Percentiles rank a stretch among this genome's conserved stretches.
These are phyloP conservation scores for Oreochromis grahami DNA, from an alignment of 2,797 vertebrate genomes.

Conservation along the genomic window DNA sequence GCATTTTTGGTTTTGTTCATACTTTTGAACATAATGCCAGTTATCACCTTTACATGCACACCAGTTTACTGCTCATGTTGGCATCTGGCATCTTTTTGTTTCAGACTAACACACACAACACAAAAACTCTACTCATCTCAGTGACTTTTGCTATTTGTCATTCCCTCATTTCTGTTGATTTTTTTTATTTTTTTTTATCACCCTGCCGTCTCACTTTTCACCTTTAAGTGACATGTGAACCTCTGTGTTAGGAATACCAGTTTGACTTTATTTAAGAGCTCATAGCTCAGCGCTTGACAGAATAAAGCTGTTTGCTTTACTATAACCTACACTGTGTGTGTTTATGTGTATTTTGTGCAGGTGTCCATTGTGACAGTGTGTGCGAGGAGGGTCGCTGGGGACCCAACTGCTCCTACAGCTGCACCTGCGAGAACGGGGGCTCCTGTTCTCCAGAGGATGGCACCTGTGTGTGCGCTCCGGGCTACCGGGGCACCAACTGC, in stretches of 20 bases:
- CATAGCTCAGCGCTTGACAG: background rate
- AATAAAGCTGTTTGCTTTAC: background rate
- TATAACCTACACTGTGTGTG: background rate
- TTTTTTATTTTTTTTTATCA: background rate
- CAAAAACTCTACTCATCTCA: background rate
- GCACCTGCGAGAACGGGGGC: conserved; percentile 90
- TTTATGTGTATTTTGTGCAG: conserved; percentile 61
- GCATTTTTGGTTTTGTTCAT: background rate
- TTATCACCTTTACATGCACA: background rate
- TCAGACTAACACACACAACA: background rate
- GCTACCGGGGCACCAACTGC: conserved; percentile 89
- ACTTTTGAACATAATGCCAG: accelerated
- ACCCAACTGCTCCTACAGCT: conserved; percentile 91
- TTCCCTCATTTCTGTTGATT: background rate
- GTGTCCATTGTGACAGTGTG: conserved; percentile 87
- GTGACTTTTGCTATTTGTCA: too few species aligned
- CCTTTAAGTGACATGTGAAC: background rate
- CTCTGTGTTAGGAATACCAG: background rate
- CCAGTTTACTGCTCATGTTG: background rate
- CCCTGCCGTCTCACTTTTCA: background rate
- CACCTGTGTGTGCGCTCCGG: conserved; percentile 87
- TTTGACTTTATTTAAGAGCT: background rate
- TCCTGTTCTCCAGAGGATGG: conserved; percentile 94
- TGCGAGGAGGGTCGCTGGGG: conserved; percentile 90
- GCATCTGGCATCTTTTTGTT: background rate